phyloP scores from a whole-genome alignment of 2,797 vertebrate genomes.

The Chelidonichthys spinosus region DNA sequence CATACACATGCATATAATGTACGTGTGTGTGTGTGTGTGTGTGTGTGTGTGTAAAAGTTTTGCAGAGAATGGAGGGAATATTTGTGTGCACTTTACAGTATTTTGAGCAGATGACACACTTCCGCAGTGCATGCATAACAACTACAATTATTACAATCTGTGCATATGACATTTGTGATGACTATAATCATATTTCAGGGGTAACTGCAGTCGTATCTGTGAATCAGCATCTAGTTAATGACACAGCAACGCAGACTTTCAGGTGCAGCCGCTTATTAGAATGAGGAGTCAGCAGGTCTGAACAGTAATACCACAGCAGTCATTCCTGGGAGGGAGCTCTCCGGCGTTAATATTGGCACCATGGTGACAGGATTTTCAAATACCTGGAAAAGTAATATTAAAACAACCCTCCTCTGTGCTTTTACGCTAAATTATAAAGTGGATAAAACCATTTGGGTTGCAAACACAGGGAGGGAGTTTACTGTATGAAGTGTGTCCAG shows the following conservation, averaged over 20 bases:
- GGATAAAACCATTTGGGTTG: not conserved
- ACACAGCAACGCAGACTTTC: conserved; percentile 40
- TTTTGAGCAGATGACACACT: no score
- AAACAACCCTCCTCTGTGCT: not conserved
- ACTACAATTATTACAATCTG: not conserved
- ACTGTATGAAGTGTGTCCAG: conserved; percentile 1
- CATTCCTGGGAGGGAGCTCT: conserved; percentile 9
- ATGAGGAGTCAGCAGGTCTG: conserved; percentile 34
- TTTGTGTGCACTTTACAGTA: not conserved
- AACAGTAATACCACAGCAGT: conserved; percentile 10
- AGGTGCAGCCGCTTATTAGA: conserved; percentile 52
- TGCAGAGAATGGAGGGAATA: not conserved
- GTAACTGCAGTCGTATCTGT: not conserved
- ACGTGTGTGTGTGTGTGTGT: not conserved
- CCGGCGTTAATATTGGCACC: conserved; percentile 15
- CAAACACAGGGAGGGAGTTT: not conserved
- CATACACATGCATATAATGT: conserved; percentile 1
- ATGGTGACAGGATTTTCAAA: not conserved
- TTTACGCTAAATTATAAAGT: not conserved
- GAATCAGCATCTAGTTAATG: conserved; percentile 16
- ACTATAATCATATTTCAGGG: conserved; percentile 14
- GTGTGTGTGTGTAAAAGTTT: not conserved
- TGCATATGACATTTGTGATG: not conserved
- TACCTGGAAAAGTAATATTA: conserved; percentile 7
- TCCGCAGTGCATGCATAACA: not conserved